Percentiles rank a stretch among this genome's conserved stretches.
phyloP scores from a whole-genome alignment of 2,113 vertebrate genomes.

The Pterocles burchelli region DNA sequence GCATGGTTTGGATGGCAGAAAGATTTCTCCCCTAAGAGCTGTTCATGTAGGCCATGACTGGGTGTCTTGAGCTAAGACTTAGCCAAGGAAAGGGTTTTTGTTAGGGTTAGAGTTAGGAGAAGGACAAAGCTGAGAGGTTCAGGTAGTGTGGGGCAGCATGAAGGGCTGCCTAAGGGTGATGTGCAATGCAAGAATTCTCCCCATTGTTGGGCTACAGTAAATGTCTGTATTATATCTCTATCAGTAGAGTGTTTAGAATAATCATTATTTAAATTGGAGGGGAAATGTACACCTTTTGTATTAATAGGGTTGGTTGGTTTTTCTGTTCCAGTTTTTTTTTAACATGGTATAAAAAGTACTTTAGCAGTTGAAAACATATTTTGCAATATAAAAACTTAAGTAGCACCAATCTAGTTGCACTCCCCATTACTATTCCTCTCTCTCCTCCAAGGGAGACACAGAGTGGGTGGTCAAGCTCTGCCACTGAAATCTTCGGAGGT shows the following conservation, averaged over 20 bases:
- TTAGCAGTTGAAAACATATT: background rate
- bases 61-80: background rate
- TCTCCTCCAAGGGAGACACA: background rate
- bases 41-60: background rate
- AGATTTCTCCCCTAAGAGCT: background rate
- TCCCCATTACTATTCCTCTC: background rate
- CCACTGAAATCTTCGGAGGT: background rate
- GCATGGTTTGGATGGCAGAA: background rate
- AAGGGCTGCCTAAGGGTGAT: background rate
- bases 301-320: background rate
- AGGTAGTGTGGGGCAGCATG: background rate
- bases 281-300: background rate
- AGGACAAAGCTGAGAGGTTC: background rate
- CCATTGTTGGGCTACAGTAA: background rate
- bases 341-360: background rate
- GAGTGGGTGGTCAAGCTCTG: background rate
- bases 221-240: background rate
- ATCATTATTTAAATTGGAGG: background rate
- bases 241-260: background rate
- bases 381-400: background rate
- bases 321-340: background rate
- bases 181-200: background rate
- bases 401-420: background rate
- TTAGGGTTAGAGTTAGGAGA: background rate
- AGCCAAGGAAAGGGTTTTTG: background rate